A percentile compares a stretch with the other conserved stretches of the same genome.
These are phyloP conservation scores for Phyllotreta striolata DNA, from an alignment of 2,888 invertebrate species.

Conservation along the genomic window DNA sequence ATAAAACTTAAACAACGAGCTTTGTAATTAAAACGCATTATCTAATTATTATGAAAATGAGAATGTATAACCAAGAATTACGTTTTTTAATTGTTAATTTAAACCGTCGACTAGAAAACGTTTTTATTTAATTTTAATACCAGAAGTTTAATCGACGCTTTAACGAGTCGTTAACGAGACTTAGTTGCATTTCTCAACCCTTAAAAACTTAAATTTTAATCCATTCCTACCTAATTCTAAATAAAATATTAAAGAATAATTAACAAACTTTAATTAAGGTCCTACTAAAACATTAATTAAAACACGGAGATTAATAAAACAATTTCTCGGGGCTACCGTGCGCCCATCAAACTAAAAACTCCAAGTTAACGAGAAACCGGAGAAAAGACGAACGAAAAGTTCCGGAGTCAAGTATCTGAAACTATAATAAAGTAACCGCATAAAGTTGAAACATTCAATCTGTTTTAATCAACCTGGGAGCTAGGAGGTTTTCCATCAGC, in stretches of 20 bases:
- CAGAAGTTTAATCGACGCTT: no score
- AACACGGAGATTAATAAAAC: slow-evolving; percentile 27
- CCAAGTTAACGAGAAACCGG: slow-evolving; percentile 23
- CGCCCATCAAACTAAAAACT: slow-evolving; percentile 8
- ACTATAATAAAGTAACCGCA: slow-evolving; percentile 59
- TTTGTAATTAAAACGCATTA: no score
- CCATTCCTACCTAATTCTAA: not conserved
- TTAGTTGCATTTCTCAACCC: no score
- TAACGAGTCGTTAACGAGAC: no score
- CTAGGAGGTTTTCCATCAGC: slow-evolving; percentile 59
- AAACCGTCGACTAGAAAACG: no score
- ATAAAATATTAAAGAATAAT: slow-evolving; percentile 5
- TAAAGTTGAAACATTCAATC: slow-evolving; percentile 63
- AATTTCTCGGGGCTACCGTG: slow-evolving; percentile 14
- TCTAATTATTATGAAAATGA: no score
- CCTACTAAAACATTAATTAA: slow-evolving; percentile 20
- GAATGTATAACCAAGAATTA: no score
- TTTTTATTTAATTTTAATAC: no score
- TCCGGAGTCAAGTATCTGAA: slow-evolving; percentile 52
- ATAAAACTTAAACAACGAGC: no score
- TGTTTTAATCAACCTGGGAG: slow-evolving; percentile 62
- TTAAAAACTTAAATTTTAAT: no score
- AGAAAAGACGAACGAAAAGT: slow-evolving; percentile 41
- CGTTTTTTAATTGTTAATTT: no score
- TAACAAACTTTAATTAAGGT: slow-evolving; percentile 20